Conservation (phyloP, 2,888 invertebrate genomes). For the Andrena bicolor region DNA sequence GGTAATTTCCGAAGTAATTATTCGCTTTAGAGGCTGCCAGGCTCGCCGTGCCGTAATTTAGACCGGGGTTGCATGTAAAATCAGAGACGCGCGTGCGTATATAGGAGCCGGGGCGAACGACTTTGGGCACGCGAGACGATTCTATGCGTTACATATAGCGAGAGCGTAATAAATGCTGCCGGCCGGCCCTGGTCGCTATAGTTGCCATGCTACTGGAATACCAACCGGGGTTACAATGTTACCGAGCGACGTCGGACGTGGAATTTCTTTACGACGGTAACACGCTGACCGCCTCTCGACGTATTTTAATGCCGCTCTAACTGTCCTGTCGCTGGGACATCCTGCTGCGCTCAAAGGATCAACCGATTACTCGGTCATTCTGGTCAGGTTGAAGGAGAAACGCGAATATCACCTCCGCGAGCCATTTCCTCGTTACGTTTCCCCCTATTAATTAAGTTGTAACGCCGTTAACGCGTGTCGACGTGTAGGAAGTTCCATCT, state of each 20-base stretch:
- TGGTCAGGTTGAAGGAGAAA: conserved; percentile 23
- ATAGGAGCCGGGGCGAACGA: conserved; percentile 36
- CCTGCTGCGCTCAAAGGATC: conserved; percentile 41
- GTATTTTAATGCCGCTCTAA: conserved; percentile 58
- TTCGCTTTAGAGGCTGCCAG: conserved; percentile 23
- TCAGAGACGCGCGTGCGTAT: conserved; percentile 27
- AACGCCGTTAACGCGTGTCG: background rate
- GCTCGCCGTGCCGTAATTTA: conserved; percentile 18
- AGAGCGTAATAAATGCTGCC: conserved; percentile 52
- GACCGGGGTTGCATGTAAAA: conserved; percentile 39
- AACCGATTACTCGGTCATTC: conserved; percentile 40
- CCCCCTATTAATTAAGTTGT: background rate
- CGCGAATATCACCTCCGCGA: background rate
- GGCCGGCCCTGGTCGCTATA: conserved; percentile 31
- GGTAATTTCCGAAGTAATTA: conserved; percentile 45
- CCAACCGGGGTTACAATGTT: conserved; percentile 63
- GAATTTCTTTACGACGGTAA: conserved; percentile 64
- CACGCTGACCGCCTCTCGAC: conserved; percentile 46
- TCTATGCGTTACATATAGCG: conserved; percentile 37
- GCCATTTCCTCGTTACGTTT: background rate
- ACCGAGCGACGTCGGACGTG: conserved; percentile 48
- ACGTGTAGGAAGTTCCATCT: too few species aligned
- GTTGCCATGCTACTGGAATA: conserved; percentile 64
- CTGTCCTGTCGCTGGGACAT: conserved; percentile 43
- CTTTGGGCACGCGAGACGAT: conserved; percentile 52